phyloP scores from a whole-genome alignment of 2,113 vertebrate genomes.

The Macaca fascicularis region T2T-MFA8v1.1 NC_088385.1:124318501-124319000 shows the following conservation, averaged over 20 bases:
- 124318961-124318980: background rate
- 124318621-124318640: background rate
- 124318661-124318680: background rate
- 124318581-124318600: accelerated
- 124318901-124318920: background rate
- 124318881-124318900: background rate
- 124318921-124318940: background rate
- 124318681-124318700: background rate
- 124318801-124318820: background rate
- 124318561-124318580: accelerated
- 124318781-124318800: background rate
- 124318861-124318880: background rate
- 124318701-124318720: background rate
- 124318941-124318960: too few relatives aligned
- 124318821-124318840: background rate
- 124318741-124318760: background rate
- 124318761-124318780: background rate
- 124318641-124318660: background rate
- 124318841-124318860: background rate
- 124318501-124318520: background rate
- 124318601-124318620: background rate
- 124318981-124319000: accelerated
- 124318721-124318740: background rate
- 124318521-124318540: background rate
- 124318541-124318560: accelerated